Conservation (phyloP, 2,797 vertebrate species). For the Rhynchonycteris naso region DNA sequence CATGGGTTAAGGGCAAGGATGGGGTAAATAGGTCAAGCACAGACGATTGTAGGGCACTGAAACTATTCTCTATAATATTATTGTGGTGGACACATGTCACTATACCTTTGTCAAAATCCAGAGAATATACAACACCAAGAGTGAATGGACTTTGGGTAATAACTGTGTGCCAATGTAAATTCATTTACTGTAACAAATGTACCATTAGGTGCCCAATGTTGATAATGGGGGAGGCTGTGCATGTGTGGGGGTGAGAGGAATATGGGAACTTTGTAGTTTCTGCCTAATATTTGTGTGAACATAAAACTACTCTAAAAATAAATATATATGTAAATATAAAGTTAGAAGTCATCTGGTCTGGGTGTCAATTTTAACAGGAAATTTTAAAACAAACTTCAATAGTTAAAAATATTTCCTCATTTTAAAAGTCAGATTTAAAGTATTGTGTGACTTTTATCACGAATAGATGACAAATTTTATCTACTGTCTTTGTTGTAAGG, state of each 20-base stretch:
- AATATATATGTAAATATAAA: not conserved
- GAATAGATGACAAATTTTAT: not conserved
- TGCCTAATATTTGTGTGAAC: not conserved
- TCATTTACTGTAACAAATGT: not conserved
- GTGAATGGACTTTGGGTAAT: not conserved
- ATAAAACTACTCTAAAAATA: not conserved
- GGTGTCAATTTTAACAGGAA: not conserved
- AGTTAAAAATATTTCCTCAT: not conserved
- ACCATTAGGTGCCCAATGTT: no score
- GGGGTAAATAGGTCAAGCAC: not conserved
- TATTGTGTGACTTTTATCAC: not conserved
- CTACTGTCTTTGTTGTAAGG: not conserved
- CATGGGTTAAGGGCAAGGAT: not conserved
- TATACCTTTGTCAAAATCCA: not conserved
- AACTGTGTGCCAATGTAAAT: not conserved
- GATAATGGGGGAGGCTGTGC: not conserved
- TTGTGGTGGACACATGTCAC: not conserved
- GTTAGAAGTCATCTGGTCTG: not conserved
- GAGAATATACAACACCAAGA: not conserved
- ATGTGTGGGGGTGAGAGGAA: not conserved
- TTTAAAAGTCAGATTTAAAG: not conserved
- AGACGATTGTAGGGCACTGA: not conserved
- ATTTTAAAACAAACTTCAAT: slow-evolving; percentile 12
- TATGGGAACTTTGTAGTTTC: not conserved
- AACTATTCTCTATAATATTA: not conserved